Percentiles rank a stretch among this genome's conserved stretches.
Evolutionary conservation across 2,113 vertebrate species (phyloP).

Genomic region (Ancistrus triradiatus): DNA sequence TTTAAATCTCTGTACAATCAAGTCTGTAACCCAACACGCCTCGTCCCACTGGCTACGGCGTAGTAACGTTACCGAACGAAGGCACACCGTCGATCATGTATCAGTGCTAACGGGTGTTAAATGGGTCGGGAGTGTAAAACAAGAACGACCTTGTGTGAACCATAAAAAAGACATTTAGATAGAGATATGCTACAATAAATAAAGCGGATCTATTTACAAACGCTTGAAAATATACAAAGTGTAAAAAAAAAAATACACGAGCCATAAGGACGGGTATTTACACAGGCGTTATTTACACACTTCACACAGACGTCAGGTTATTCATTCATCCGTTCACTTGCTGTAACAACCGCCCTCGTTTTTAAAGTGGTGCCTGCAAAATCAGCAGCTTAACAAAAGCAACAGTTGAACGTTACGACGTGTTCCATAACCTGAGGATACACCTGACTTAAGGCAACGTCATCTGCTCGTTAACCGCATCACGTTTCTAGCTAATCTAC

Average conservation of each 20-base stretch:
- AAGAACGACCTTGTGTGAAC: not conserved
- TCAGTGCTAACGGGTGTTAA: no score
- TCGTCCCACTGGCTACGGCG: no score
- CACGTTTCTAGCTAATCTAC: constrained; percentile 2
- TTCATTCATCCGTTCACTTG: no score
- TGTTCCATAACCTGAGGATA: not conserved
- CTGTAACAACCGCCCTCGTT: no score
- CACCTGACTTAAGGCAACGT: not conserved
- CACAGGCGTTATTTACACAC: not conserved
- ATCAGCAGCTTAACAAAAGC: not conserved
- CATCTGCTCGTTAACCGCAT: constrained; percentile 1
- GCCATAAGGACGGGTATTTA: not conserved
- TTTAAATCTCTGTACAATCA: not conserved
- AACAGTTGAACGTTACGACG: no score
- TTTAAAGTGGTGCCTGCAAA: not conserved
- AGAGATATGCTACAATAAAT: constrained; percentile 15
- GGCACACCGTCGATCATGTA: no score
- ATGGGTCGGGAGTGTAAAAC: no score
- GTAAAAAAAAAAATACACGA: not conserved
- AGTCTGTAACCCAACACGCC: no score
- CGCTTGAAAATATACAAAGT: not conserved
- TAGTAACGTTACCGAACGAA: no score
- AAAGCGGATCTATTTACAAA: not conserved
- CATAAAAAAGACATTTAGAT: not conserved
- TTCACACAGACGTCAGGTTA: not conserved